Percentiles rank a stretch among this genome's conserved stretches.
Conservation (phyloP, 1,140 invertebrate genomes). For the Anastrepha obliqua region DNA sequence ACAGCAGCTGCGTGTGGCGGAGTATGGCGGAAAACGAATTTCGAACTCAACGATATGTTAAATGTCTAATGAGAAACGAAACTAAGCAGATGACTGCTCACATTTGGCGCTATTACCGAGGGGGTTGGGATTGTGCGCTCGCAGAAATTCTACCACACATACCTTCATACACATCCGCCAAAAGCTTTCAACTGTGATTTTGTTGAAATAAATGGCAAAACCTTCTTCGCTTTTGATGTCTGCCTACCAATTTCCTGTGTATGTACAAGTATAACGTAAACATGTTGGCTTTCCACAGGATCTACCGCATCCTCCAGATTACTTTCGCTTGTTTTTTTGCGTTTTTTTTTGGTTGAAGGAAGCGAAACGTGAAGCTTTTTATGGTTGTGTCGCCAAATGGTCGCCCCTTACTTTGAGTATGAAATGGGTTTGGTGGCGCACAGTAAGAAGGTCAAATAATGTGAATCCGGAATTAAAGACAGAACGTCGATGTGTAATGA, state of each 20-base stretch:
- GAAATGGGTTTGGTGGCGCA: neutral
- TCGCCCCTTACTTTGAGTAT: neutral
- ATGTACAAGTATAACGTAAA: slow-evolving; percentile 6
- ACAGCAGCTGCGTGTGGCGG: neutral
- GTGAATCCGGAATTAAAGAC: neutral
- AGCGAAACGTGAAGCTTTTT: no score
- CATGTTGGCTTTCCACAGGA: slow-evolving; percentile 28
- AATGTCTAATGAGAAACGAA: slow-evolving; percentile 37
- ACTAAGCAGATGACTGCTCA: neutral
- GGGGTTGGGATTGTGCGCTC: neutral
- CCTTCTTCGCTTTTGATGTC: neutral
- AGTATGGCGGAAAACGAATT: slow-evolving; percentile 2
- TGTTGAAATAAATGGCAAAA: neutral
- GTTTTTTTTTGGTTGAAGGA: neutral
- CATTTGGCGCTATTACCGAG: neutral
- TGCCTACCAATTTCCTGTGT: neutral
- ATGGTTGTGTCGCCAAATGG: neutral
- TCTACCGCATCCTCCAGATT: neutral
- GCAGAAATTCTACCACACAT: neutral
- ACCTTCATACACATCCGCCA: neutral
- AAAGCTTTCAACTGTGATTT: slow-evolving; percentile 3
- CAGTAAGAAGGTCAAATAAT: neutral
- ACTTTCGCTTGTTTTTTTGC: neutral
- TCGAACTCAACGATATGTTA: slow-evolving; percentile 34
- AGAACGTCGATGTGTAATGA: neutral